phyloP scores from a whole-genome alignment of 2,888 invertebrate species.

The Drosophila cyrtoloma region DNA sequence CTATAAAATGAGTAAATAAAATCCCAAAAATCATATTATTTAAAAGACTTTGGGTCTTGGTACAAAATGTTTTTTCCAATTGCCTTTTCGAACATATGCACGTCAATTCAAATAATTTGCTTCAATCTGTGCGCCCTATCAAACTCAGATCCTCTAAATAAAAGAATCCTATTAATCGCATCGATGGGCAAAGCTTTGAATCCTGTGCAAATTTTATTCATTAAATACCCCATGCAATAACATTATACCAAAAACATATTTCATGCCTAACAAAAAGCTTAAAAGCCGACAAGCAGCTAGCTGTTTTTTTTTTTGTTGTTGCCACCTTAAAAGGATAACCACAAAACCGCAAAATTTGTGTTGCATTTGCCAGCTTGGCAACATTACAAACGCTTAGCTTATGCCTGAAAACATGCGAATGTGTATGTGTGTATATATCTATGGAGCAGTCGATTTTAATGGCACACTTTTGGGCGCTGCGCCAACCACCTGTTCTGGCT shows the following conservation, averaged over 20 bases:
- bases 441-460: constrained; percentile 60
- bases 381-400: constrained; percentile 46
- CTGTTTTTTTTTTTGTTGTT: constrained; percentile 17
- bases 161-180: constrained; percentile 35
- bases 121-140: neutral
- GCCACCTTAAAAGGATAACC: constrained; percentile 65
- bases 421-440: constrained; percentile 6
- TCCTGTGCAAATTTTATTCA: constrained; percentile 43
- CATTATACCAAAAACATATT: constrained; percentile 53
- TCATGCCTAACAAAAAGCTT: constrained; percentile 66
- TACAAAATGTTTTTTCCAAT: neutral
- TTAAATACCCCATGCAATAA: constrained; percentile 49
- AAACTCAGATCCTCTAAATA: constrained; percentile 5
- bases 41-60: neutral
- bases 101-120: constrained; percentile 5
- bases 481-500: constrained; percentile 71
- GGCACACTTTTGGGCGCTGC: constrained; percentile 65
- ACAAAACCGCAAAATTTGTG: constrained; percentile 73
- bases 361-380: constrained; percentile 68
- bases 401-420: constrained; percentile 10
- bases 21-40: neutral
- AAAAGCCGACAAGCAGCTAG: constrained; percentile 30
- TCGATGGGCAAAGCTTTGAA: constrained; percentile 28
- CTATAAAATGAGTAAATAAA: neutral
- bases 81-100: neutral